These are phyloP conservation scores for Drosophila leonis DNA, from an alignment of 2,888 invertebrate species.

Conservation along the genomic window DNA sequence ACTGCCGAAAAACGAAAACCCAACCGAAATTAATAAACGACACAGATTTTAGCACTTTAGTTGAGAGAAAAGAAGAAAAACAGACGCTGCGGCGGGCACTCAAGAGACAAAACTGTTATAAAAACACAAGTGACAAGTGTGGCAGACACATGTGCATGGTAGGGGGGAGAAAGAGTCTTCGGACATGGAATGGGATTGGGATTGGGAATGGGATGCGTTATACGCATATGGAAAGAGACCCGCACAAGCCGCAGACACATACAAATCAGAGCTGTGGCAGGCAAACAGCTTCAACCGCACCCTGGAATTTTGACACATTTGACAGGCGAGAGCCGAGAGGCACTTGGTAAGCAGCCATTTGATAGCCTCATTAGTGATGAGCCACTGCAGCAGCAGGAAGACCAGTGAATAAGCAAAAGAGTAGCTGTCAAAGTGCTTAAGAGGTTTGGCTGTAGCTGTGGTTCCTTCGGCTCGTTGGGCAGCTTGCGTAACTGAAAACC, in stretches of 20 bases:
- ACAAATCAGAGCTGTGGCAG: constrained; percentile 56
- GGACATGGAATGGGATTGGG: background rate
- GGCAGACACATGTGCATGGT: constrained; percentile 66
- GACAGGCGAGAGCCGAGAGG: constrained; percentile 68
- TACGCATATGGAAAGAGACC: constrained; percentile 39
- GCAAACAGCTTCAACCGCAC: constrained; percentile 49
- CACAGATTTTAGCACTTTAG: constrained; percentile 79
- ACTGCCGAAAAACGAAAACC: constrained; percentile 33
- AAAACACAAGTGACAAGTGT: constrained; percentile 82
- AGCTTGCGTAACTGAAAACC: constrained; percentile 76
- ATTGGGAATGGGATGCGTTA: constrained; percentile 10
- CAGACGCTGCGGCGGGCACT: constrained; percentile 49
- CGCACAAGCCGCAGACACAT: constrained; percentile 50
- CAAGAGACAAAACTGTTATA: constrained; percentile 67
- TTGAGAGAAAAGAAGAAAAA: constrained; percentile 19
- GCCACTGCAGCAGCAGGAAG: constrained; percentile 63
- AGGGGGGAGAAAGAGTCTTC: constrained; percentile 1
- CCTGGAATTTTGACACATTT: constrained; percentile 77
- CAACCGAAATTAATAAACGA: constrained; percentile 71
- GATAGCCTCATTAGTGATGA: constrained; percentile 79
- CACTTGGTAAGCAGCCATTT: constrained; percentile 76
- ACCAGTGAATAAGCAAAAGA: constrained; percentile 44
- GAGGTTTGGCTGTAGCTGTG: constrained; percentile 26
- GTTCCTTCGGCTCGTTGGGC: constrained; percentile 43
- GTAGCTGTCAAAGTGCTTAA: constrained; percentile 73